Conservation (phyloP, 2,113 vertebrate genomes). For the Nothobranchius kuhntae region DNA sequence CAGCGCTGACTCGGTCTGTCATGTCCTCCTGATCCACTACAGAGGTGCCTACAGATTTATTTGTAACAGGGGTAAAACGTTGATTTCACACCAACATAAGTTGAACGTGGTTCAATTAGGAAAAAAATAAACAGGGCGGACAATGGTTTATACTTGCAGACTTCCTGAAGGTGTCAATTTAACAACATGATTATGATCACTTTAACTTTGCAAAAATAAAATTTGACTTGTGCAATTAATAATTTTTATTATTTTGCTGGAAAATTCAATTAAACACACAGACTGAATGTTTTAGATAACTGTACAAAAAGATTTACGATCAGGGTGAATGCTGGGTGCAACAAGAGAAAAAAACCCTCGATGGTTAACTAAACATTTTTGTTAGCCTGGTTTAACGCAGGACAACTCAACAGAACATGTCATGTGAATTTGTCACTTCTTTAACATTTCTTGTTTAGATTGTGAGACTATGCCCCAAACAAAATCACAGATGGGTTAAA, state of each 20-base stretch:
- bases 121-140: too few species aligned
- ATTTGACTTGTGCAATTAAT: too few species aligned
- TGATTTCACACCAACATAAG: too few species aligned
- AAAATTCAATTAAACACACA: too few species aligned
- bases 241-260: too few species aligned
- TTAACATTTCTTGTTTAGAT: background rate
- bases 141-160: too few species aligned
- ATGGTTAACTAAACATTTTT: background rate
- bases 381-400: background rate
- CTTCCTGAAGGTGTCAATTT: too few species aligned
- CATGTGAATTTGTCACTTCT: background rate
- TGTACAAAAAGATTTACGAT: background rate
- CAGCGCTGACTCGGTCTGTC: conserved; percentile 42
- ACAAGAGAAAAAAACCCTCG: background rate
- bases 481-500: background rate
- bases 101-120: too few species aligned
- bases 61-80: conserved; percentile 10
- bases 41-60: conserved; percentile 30
- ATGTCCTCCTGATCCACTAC: conserved; percentile 48
- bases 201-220: too few species aligned
- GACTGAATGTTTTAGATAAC: too few species aligned
- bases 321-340: background rate
- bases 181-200: too few species aligned
- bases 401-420: background rate
- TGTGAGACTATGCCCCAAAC: background rate